A percentile compares a stretch with the other conserved stretches of the same genome.
These are phyloP conservation scores for Gopherus flavomarginatus DNA, from an alignment of 2,113 vertebrate species.

Conservation along the genomic window DNA sequence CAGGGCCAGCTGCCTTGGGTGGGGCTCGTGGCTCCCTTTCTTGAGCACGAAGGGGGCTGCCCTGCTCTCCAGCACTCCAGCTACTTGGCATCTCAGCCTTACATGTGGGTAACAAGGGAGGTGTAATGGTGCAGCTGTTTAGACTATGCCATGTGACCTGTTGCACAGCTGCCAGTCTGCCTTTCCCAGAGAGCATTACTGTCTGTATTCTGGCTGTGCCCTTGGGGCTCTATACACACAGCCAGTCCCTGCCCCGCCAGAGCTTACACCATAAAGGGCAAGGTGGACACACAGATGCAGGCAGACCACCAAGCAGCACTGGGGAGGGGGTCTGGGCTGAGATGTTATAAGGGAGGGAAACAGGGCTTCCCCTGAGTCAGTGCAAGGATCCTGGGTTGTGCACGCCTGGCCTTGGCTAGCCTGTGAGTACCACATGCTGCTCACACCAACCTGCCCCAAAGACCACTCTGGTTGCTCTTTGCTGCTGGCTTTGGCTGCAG, in stretches of 20 bases:
- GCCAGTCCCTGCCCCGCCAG: background rate
- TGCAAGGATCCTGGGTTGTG: background rate
- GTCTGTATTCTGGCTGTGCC: background rate
- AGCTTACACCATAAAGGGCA: background rate
- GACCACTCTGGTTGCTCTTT: background rate
- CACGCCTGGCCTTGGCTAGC: background rate
- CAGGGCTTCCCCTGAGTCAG: background rate
- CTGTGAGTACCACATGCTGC: too few species aligned
- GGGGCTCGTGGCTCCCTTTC: background rate
- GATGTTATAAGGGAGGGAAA: background rate
- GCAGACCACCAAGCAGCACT: background rate
- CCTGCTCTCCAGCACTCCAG: background rate
- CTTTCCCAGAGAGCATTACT: background rate
- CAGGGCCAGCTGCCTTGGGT: background rate
- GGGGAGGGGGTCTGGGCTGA: background rate
- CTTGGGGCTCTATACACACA: background rate
- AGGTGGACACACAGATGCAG: background rate
- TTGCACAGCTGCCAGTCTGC: background rate
- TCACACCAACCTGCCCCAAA: background rate
- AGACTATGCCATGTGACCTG: background rate
- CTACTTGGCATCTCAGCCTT: background rate
- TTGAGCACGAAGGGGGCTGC: background rate
- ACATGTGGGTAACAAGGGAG: background rate
- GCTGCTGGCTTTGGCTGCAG: background rate
- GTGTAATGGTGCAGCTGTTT: background rate